Percentiles rank a stretch among this genome's conserved stretches.
Evolutionary conservation across 2,888 invertebrate species (phyloP).

Genomic region (Venusia cambrica): DNA sequence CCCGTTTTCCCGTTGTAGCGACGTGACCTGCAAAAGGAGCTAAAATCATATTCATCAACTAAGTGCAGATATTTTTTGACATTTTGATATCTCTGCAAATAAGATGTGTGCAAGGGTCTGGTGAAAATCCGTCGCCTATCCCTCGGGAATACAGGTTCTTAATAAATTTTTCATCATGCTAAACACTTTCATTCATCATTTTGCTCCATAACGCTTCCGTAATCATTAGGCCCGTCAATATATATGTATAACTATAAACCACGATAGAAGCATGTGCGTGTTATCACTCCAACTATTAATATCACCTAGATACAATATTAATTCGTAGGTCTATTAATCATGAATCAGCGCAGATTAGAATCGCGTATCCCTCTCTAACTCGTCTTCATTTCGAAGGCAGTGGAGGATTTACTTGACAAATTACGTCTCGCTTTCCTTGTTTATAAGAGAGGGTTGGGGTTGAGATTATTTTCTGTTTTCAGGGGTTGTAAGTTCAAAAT

Average conservation of each 20-base stretch:
- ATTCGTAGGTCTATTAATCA: conserved; percentile 61
- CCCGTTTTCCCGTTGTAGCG: too few relatives aligned
- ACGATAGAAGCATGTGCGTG: conserved; percentile 18
- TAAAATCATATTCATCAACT: too few relatives aligned
- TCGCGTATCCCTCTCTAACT: conserved; percentile 31
- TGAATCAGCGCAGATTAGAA: conserved; percentile 41
- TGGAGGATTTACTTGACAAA: conserved; percentile 74
- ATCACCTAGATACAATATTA: conserved; percentile 48
- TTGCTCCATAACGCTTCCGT: conserved; percentile 3
- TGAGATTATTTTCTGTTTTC: conserved; percentile 18
- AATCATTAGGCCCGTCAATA: neutral
- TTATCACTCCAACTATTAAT: conserved; percentile 25
- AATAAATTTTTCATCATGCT: neutral
- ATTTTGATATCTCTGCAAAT: too few relatives aligned
- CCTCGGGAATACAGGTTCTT: neutral
- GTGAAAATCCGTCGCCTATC: conserved; percentile 5
- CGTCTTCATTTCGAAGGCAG: conserved; percentile 27
- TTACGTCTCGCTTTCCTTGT: conserved; percentile 71
- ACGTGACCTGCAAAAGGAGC: too few relatives aligned
- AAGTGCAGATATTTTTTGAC: too few relatives aligned
- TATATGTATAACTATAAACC: neutral
- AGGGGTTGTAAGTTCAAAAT: conserved; percentile 19
- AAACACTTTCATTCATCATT: conserved; percentile 1
- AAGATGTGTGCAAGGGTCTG: too few relatives aligned
- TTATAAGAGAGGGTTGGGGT: conserved; percentile 31